A percentile compares a stretch with the other conserved stretches of the same genome.
Evolutionary conservation across 2,113 vertebrate genomes (phyloP).

Genomic region (Gymnarchus niloticus): DNA sequence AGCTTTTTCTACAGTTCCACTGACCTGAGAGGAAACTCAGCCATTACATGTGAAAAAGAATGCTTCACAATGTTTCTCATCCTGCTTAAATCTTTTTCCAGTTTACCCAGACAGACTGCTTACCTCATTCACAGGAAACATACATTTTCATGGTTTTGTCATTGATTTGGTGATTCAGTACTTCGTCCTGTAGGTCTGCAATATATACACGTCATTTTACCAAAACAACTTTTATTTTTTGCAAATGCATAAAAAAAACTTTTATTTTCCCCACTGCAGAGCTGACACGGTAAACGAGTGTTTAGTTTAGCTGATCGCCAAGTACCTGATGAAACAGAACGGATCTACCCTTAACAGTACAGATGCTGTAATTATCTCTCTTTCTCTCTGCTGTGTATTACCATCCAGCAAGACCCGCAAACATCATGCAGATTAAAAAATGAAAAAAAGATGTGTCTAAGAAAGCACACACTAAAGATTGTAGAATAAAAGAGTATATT

Average conservation of each 20-base stretch:
- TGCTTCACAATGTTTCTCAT: too few species aligned
- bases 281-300: not conserved
- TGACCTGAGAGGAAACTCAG: too few species aligned
- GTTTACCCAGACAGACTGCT: not conserved
- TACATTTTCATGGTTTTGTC: not conserved
- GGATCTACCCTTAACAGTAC: constrained; percentile 1
- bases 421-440: too few species aligned
- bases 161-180: not conserved
- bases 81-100: too few species aligned
- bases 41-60: too few species aligned
- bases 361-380: constrained; percentile 1
- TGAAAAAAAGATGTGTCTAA: not conserved
- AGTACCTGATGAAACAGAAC: constrained; percentile 1
- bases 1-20: too few species aligned
- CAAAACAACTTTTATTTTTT: not conserved
- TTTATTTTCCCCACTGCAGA: constrained; percentile 25
- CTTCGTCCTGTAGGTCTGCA: too few species aligned
- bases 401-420: constrained; percentile 23
- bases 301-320: too few species aligned
- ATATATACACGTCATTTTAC: too few species aligned
- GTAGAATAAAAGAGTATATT: not conserved
- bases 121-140: not conserved
- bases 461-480: not conserved
- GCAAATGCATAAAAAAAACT: not conserved
- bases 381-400: constrained; percentile 26